Conservation (phyloP, 1,140 invertebrate species). For the Chrysoperla carnea region DNA sequence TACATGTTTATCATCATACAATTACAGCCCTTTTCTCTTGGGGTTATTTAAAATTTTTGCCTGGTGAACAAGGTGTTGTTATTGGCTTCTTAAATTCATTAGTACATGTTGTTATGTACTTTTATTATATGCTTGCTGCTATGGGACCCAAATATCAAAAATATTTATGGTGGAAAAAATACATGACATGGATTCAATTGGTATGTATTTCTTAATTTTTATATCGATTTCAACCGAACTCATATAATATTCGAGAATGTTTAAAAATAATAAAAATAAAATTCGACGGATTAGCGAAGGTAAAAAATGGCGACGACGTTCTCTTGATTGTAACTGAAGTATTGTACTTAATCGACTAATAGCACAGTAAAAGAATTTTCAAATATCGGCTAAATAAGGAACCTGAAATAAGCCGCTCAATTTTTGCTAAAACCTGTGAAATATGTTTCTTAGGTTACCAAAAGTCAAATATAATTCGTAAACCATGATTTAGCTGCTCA, state of each 20-base stretch:
- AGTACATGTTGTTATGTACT: slow-evolving; percentile 61
- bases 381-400: too few relatives aligned
- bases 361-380: too few relatives aligned
- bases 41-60: slow-evolving; percentile 34
- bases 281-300: neutral
- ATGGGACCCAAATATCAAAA: slow-evolving; percentile 47
- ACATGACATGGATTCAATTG: slow-evolving; percentile 58
- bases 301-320: neutral
- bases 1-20: slow-evolving; percentile 53
- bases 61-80: slow-evolving; percentile 35
- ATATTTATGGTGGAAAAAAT: slow-evolving; percentile 68
- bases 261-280: neutral
- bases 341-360: too few relatives aligned
- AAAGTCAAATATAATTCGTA: too few relatives aligned
- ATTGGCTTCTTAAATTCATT: slow-evolving; percentile 49
- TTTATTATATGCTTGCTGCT: slow-evolving; percentile 53
- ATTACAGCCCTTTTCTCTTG: slow-evolving; percentile 38
- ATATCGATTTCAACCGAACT: neutral
- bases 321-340: too few relatives aligned
- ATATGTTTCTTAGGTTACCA: too few relatives aligned
- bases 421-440: too few relatives aligned
- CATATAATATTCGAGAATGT: neutral
- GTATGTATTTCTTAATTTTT: slow-evolving; percentile 26
- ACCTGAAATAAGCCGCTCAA: too few relatives aligned
- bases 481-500: too few relatives aligned